Base-by-base conservation (phyloP, 64 coral and sea anemone species). In the Montipora foliosa region DNA sequence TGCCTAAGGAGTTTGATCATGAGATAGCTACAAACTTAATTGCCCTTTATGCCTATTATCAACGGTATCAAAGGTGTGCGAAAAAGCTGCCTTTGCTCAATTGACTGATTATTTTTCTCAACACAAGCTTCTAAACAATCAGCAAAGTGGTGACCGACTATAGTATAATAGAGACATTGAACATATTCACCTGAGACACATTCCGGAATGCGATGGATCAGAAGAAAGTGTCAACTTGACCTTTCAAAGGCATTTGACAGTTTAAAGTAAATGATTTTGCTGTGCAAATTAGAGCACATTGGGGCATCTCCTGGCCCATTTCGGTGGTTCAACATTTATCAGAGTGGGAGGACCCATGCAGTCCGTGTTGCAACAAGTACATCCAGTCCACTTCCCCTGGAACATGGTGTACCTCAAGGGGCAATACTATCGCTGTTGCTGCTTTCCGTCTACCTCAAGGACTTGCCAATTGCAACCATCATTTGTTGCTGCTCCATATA, bases 381-480 rank as follows among this genome's bases (percentile, higher is more conserved):
- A 29, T 81, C 77, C 9, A 71, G 57, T 19, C 17, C 55, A 49
- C 78, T 89, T 20, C 76, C 89, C 44, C 15, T 81, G 5, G 17
- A 58, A 29, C 75, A 89, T 13, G 88, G 88, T 11, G 88, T 89
- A 3, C 88, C 88, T 61, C 74, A 89, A 75, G 75, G 88, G 2
- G 75, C 88, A 79, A 89, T 78, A 24, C 51, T 89, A 29, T 89
- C 88, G 25, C 88, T 75, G 5, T n/a, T 91, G 59, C 89, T 71
- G 45, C 74, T 91, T 91, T 79, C 25, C n/a, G 64, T 90, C n/a
- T 80, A 90, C n/a, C 13, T 77, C 9, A 90, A 80, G 16, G 89
- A 90, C 21, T 17, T 90, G 6, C 72, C 75, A 17, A 58, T 53
- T 83, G 57, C 25, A 57, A 57, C 53, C 53, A 2, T 37, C 37